Conservation (phyloP, 1,140 invertebrate genomes). For the Drosophila auraria region DNA sequence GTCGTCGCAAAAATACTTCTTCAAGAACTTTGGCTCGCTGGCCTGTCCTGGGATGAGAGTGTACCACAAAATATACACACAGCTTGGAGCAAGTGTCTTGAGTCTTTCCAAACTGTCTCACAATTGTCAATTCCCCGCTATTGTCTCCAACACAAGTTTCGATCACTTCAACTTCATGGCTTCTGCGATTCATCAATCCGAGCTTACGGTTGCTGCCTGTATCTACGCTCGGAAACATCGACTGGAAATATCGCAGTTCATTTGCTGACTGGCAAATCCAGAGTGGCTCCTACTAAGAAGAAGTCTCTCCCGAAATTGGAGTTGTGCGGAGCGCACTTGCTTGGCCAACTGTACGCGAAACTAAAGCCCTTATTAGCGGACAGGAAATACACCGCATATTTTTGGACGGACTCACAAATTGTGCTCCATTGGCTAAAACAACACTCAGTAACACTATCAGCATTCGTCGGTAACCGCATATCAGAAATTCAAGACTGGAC, state of each 20-base stretch:
- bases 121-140: background rate
- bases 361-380: no score
- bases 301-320: no score
- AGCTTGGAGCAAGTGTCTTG: background rate
- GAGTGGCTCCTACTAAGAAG: no score
- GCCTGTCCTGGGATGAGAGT: no score
- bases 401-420: no score
- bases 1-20: background rate
- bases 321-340: no score
- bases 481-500: conserved; percentile 14
- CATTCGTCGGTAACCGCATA: conserved; percentile 3
- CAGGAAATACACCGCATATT: no score
- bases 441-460: no score
- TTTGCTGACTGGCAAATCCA: background rate
- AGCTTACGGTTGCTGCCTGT: background rate
- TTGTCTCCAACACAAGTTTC: background rate
- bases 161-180: background rate
- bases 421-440: no score
- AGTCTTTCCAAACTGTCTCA: background rate
- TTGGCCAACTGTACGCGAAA: no score
- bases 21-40: background rate
- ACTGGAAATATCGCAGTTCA: background rate
- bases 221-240: background rate
- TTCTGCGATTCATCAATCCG: background rate
- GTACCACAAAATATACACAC: background rate